Base-by-base conservation (phyloP, 2,113 vertebrate genomes). In the Calyptomena viridis region DNA sequence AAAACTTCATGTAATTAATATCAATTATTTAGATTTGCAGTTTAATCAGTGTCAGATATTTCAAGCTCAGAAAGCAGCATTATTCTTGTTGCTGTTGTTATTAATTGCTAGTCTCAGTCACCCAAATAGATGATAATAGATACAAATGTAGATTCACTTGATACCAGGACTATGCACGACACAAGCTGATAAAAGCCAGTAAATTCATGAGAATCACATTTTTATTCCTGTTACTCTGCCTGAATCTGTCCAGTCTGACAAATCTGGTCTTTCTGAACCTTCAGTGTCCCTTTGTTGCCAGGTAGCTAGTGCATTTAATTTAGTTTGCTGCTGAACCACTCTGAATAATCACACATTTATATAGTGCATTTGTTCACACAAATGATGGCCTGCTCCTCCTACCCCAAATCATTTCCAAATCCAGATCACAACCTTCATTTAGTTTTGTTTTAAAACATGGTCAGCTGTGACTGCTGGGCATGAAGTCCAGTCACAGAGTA, bases 1-100 rank as follows among this genome's bases (percentile, higher is more conserved):
- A 97, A 97, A 97, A 94, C 63, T 91, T 92, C 63, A 47, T 95
- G 91, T 85, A 96, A 97, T 98, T 98, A 96, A 96, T 97, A 96
- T 80, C 72, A 97, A 94, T 97, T 97, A 97, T 97, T 97, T 97
- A 96, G 95, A 96, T 96, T 95, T 94, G 80, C 89, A 83, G 91
- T 95, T 96, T 95, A 97, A 96, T 95, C 68, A 69, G 92, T 94
- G 95, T 94, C 96, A 97, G 96, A 82, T 95, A 90, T 93, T 95
- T 93, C 87, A 84, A 90, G 92, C 62, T 82, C 42, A 94, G 93
- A 96, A 95, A 87, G 83, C 88, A 90, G 87, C 62, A 55, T 91
- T 97, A 88, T 91, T 93, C 76, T 84, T 94, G 73, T 95, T 94
- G 59, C 68, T 93, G 71, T 93, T 92, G 58, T 90, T 91, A 81